These are phyloP conservation scores for Philonicus albiceps DNA, from an alignment of 2,888 invertebrate genomes.

Conservation along the genomic window DNA sequence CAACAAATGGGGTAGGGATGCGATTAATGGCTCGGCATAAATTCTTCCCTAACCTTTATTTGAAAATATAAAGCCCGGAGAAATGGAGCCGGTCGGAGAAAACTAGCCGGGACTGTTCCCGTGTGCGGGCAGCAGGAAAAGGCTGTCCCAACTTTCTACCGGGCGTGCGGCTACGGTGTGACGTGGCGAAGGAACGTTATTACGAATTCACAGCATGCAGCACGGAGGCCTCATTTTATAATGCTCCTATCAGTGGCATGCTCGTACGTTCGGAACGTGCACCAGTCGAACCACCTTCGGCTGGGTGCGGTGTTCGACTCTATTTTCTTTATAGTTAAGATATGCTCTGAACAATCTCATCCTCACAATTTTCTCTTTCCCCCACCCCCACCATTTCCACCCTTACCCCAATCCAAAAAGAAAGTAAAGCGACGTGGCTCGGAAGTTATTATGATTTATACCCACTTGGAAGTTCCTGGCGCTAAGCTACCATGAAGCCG, in stretches of 20 bases:
- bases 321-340: neutral
- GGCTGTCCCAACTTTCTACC: neutral
- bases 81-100: neutral
- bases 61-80: neutral
- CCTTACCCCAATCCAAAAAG: neutral
- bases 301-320: neutral
- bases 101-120: neutral
- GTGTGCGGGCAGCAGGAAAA: neutral
- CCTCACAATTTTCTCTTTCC: neutral
- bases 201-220: slow-evolving; percentile 39
- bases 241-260: neutral
- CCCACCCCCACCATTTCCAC: no score
- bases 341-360: neutral
- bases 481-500: slow-evolving; percentile 3
- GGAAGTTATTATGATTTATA: slow-evolving; percentile 46
- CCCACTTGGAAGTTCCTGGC: slow-evolving; percentile 40
- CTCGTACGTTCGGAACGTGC: neutral
- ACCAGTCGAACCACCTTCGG: neutral
- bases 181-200: neutral
- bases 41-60: slow-evolving; percentile 34
- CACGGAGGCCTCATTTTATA: slow-evolving; percentile 18
- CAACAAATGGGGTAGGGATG: slow-evolving; percentile 36
- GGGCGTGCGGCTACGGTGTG: neutral
- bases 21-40: slow-evolving; percentile 42
- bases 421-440: slow-evolving; percentile 40